These are phyloP conservation scores for Abramis brama DNA, from an alignment of 2,113 vertebrate species.

Conservation along the genomic window DNA sequence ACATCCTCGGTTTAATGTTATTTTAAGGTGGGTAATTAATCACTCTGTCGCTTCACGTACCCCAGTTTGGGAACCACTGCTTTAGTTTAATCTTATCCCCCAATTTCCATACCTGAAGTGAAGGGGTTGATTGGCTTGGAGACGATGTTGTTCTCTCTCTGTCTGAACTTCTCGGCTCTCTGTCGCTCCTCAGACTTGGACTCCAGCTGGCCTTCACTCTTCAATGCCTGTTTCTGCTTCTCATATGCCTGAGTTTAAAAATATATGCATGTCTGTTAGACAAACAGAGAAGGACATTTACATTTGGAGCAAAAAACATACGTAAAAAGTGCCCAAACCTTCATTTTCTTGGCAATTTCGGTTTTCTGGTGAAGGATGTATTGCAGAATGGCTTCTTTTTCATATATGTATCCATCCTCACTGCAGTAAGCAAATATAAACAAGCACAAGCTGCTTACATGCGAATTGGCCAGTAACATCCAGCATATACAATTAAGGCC, in stretches of 20 bases:
- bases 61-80: no score
- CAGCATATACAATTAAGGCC: background rate
- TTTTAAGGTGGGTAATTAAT: no score
- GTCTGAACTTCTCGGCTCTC: slow-evolving; percentile 83
- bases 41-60: no score
- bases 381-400: slow-evolving; percentile 90
- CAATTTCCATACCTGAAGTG: slow-evolving; percentile 66
- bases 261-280: background rate
- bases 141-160: slow-evolving; percentile 85
- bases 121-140: slow-evolving; percentile 92
- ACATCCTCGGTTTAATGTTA: no score
- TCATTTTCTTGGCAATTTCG: slow-evolving; percentile 86
- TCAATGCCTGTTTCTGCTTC: slow-evolving; percentile 83
- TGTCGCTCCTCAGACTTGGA: slow-evolving; percentile 81
- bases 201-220: slow-evolving; percentile 77
- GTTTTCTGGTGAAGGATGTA: slow-evolving; percentile 90
- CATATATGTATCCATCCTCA: slow-evolving; percentile 85
- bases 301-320: background rate
- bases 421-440: slow-evolving; percentile 29
- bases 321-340: slow-evolving; percentile 71
- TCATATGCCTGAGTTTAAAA: slow-evolving; percentile 79
- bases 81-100: no score
- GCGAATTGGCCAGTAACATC: background rate
- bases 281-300: background rate
- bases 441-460: background rate